Evolutionary conservation across 2,113 vertebrate genomes (phyloP).

Genomic region (Gobius niger): DNA sequence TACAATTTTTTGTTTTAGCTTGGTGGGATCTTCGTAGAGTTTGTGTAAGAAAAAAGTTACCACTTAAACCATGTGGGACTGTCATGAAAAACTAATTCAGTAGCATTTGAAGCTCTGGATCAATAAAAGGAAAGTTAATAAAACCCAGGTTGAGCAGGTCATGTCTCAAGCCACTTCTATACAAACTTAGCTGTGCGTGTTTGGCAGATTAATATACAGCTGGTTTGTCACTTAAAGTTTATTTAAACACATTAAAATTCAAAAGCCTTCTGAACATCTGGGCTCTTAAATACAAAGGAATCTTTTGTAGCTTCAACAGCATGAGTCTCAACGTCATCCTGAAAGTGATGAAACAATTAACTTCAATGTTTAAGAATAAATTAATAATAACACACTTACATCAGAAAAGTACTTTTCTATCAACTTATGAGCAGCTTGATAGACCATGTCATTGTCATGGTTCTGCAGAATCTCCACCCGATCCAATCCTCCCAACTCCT

Average conservation of each 20-base stretch:
- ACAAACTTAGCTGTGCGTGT: too few species aligned
- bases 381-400: slow-evolving; percentile 64
- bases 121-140: too few species aligned
- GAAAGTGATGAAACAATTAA: not conserved
- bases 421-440: slow-evolving; percentile 77
- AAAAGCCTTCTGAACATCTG: slow-evolving; percentile 63
- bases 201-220: too few species aligned
- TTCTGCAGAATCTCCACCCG: slow-evolving; percentile 85
- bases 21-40: too few species aligned
- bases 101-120: too few species aligned
- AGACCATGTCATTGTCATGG: slow-evolving; percentile 81
- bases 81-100: too few species aligned
- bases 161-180: too few species aligned
- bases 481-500: slow-evolving; percentile 84
- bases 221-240: too few species aligned
- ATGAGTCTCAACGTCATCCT: slow-evolving; percentile 40
- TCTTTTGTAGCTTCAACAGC: slow-evolving; percentile 48
- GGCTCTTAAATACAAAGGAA: slow-evolving; percentile 52
- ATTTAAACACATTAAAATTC: slow-evolving; percentile 60
- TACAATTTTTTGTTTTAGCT: too few species aligned
- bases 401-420: slow-evolving; percentile 86
- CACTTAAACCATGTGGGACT: too few species aligned
- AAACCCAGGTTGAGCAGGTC: too few species aligned
- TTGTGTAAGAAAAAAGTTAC: too few species aligned
- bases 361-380: not conserved